A percentile compares a stretch with the other conserved stretches of the same genome.
Conservation (phyloP, 2,888 invertebrate species). For the Incurvaria masculella region DNA sequence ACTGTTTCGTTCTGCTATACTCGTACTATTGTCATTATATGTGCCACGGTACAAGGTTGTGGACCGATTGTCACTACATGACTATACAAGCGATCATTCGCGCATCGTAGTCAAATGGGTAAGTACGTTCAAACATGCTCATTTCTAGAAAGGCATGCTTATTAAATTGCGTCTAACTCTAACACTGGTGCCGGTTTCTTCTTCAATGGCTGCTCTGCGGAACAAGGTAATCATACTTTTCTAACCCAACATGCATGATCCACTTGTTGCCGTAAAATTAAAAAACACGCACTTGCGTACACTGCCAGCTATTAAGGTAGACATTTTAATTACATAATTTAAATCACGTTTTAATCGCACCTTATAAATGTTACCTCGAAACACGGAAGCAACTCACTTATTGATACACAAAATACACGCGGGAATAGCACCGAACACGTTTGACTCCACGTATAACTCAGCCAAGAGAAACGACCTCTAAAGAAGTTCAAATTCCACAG, state of each 20-base stretch:
- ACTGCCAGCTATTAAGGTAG: too few relatives aligned
- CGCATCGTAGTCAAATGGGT: neutral
- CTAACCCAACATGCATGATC: neutral
- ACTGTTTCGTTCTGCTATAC: neutral
- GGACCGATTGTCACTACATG: neutral
- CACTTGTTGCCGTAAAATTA: neutral
- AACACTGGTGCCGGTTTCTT: neutral
- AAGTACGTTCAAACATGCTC: neutral
- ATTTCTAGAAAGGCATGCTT: neutral
- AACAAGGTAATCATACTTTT: neutral
- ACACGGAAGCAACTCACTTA: neutral
- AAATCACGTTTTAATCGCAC: neutral
- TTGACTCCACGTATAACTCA: slow-evolving; percentile 20
- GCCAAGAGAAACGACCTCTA: neutral
- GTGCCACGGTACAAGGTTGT: neutral
- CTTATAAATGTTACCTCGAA: neutral
- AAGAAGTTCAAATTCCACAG: slow-evolving; percentile 53
- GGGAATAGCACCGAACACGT: slow-evolving; percentile 23
- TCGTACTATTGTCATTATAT: neutral
- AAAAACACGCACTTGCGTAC: neutral
- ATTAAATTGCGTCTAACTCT: neutral
- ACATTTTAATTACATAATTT: neutral
- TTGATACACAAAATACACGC: neutral
- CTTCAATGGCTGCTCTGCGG: neutral
- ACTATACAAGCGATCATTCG: too few relatives aligned